Evolutionary conservation across 2,888 invertebrate genomes (phyloP).

Genomic region (Cheilosia variabilis): DNA sequence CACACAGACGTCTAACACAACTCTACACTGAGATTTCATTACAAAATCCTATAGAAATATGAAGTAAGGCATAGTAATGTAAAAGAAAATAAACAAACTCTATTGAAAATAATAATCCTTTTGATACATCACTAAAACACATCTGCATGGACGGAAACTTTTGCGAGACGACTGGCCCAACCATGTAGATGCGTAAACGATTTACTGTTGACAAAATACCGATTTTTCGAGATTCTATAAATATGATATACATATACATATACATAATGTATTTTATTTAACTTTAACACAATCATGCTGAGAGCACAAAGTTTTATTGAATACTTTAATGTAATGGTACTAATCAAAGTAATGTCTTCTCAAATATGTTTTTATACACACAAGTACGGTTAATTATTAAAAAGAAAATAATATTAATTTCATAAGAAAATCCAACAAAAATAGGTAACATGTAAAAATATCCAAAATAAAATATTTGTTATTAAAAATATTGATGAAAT

Average conservation of each 20-base stretch:
- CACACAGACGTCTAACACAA: constrained; percentile 52
- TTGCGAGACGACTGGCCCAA: background rate
- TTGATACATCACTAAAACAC: constrained; percentile 53
- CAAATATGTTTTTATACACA: constrained; percentile 58
- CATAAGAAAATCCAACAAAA: constrained; percentile 27
- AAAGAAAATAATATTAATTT: constrained; percentile 26
- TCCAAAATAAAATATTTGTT: constrained; percentile 71
- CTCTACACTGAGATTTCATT: constrained; percentile 36
- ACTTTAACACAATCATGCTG: constrained; percentile 56
- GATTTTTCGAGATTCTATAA: constrained; percentile 40
- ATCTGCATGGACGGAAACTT: background rate
- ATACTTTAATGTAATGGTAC: constrained; percentile 37
- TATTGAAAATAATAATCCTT: constrained; percentile 17
- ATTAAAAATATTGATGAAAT: constrained; percentile 20
- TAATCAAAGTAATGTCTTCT: constrained; percentile 41
- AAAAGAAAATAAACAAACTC: constrained; percentile 21
- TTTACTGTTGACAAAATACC: constrained; percentile 42
- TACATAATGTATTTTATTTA: constrained; percentile 50
- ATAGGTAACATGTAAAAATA: constrained; percentile 62
- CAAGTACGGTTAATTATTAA: constrained; percentile 24
- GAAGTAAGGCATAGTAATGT: constrained; percentile 5
- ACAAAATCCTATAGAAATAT: constrained; percentile 11
- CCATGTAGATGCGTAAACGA: constrained; percentile 5
- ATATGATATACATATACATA: background rate
- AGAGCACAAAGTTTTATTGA: constrained; percentile 66